Evolutionary conservation across 1,140 invertebrate genomes (phyloP).

Genomic region (Lordiphosa clarofinis): DNA sequence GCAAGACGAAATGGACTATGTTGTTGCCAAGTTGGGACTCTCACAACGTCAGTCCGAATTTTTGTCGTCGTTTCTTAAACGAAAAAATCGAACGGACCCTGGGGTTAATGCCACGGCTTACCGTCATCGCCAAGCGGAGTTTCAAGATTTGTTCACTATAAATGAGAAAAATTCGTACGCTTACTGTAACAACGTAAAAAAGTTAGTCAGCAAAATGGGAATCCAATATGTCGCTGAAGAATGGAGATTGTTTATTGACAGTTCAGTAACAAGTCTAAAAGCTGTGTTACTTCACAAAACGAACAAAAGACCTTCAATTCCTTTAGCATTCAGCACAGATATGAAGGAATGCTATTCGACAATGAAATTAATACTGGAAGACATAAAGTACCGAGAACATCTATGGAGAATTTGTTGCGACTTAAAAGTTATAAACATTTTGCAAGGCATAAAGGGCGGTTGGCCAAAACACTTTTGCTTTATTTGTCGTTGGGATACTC

Average conservation of each 20-base stretch:
- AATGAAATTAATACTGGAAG: background rate
- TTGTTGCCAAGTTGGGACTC: conserved; percentile 1
- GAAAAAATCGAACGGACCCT: background rate
- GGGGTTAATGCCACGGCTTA: background rate
- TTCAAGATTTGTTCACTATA: background rate
- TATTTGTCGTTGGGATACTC: background rate
- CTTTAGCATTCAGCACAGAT: conserved; percentile 3
- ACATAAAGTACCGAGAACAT: background rate
- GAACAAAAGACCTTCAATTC: background rate
- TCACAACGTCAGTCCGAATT: background rate
- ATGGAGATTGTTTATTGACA: background rate
- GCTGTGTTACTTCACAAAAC: background rate
- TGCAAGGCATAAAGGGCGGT: background rate
- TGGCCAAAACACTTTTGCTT: conserved; percentile 1
- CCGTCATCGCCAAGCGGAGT: background rate
- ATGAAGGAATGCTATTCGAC: conserved; percentile 4
- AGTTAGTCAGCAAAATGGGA: conserved; percentile 1
- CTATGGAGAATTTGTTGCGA: background rate
- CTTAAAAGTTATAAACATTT: too few relatives aligned
- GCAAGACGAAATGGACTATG: background rate
- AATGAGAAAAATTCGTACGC: background rate
- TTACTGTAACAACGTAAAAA: background rate
- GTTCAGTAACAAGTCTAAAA: background rate
- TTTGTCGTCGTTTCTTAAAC: background rate
- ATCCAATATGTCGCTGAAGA: background rate